Evolutionary conservation across 2,888 invertebrate genomes (phyloP).

Genomic region (Cephus pygmeus): DNA sequence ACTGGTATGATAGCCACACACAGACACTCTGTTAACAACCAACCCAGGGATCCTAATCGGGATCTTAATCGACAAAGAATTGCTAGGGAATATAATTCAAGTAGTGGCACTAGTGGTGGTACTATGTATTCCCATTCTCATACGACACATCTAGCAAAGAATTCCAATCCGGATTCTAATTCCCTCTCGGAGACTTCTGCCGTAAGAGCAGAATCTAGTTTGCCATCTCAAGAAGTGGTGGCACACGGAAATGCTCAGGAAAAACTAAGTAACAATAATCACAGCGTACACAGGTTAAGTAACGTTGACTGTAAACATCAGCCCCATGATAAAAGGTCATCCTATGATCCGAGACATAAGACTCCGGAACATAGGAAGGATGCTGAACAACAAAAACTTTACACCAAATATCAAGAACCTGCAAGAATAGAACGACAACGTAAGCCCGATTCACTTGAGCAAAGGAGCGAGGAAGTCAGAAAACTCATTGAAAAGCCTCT

Average conservation of each 20-base stretch:
- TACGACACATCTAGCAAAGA: conserved; percentile 26
- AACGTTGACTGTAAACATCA: conserved; percentile 41
- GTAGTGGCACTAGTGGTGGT: conserved; percentile 26
- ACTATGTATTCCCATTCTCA: conserved; percentile 19
- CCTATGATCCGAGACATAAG: conserved; percentile 53
- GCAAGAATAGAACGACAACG: conserved; percentile 41
- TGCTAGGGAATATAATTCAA: conserved; percentile 44
- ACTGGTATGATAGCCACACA: conserved; percentile 52
- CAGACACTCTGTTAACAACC: conserved; percentile 42
- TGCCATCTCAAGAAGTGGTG: conserved; percentile 27
- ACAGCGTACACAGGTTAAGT: conserved; percentile 38
- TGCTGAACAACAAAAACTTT: conserved; percentile 43
- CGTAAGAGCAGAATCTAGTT: background rate
- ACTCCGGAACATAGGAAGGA: conserved; percentile 44
- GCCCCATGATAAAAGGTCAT: conserved; percentile 43
- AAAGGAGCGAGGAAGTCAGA: conserved; percentile 55
- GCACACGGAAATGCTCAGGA: conserved; percentile 40
- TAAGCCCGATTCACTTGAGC: conserved; percentile 52
- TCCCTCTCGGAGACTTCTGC: background rate
- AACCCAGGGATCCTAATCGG: conserved; percentile 39
- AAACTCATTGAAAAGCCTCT: conserved; percentile 59
- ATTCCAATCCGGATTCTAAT: conserved; percentile 14
- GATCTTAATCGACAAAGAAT: conserved; percentile 49
- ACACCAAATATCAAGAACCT: conserved; percentile 47
- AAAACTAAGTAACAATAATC: conserved; percentile 50